Base-by-base conservation (phyloP, 2,113 vertebrate species). In the Hydropotes inermis region DNA sequence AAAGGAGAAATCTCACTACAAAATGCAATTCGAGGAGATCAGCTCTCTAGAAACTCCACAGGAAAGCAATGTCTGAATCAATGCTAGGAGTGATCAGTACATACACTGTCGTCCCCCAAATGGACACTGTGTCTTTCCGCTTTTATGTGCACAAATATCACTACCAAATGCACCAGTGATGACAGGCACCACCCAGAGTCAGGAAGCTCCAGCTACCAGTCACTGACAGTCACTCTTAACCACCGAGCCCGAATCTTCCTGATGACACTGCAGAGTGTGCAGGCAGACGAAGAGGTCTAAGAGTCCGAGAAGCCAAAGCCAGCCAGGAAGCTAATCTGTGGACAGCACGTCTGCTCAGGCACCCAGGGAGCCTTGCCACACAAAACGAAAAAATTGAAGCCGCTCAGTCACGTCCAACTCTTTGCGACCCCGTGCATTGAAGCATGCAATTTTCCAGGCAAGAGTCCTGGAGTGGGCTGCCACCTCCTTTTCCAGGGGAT, bases 341-440 rank as follows among this genome's bases (percentile, higher is more conserved):
- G 33, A 55, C 1, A 1, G 5, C 7, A 5, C 13, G 0, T 1
- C 52, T n/a, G 78, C 50, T 0, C 1, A 1, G 1, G 15, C 43
- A 84, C 76, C 64, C 0, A 6, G 13, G 33, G 58, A 23, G 36
- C n/a, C 54, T 0, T 1, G 2, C 28, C 45, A 84, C 17, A 1
- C 10, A 74, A 23, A 11, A 70, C 36, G n/a, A 39, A 39, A 39
- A 67, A 36, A 67, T 36, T 10, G 19, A 23, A 70, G n/a, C 12
- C 2, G 19, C 67, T 70, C 67, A 39, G n/a, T 70, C 11, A 19
- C 23, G n/a, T 36, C 67, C 36, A 17, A 39, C 67, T 70, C 67
- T 70, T 70, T 39, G 67, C 2, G 19, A 70, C n/a, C 11, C 67
- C n/a, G 36, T 70, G 67, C n/a, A 39, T 39, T 70, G 67, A 39